Percentiles rank a stretch among this genome's conserved stretches.
These are phyloP conservation scores for Macrocentrus cingulum DNA, from an alignment of 1,140 invertebrate genomes.

Conservation along the genomic window DNA sequence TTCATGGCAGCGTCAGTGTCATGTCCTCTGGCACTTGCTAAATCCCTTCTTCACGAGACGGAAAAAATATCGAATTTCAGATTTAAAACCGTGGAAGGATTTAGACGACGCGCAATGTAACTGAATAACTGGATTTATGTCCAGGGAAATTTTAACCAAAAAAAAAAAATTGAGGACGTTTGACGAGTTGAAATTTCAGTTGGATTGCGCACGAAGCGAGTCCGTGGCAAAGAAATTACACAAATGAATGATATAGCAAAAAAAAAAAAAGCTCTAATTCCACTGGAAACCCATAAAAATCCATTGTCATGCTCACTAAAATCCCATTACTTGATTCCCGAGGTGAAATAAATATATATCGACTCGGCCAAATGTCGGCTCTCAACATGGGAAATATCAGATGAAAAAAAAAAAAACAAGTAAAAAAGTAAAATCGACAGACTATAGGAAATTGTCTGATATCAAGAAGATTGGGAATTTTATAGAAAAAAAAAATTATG, in stretches of 20 bases:
- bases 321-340: slow-evolving; percentile 6
- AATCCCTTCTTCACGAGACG: neutral
- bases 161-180: neutral
- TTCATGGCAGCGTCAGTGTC: slow-evolving; percentile 4
- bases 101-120: neutral
- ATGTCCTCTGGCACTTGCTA: neutral
- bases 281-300: neutral
- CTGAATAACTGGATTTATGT: slow-evolving; percentile 6
- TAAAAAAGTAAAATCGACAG: neutral
- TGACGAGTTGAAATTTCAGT: neutral
- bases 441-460: slow-evolving; percentile 7
- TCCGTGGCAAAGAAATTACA: too few relatives aligned
- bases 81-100: slow-evolving; percentile 11
- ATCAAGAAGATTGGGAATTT: slow-evolving; percentile 2
- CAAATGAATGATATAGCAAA: too few relatives aligned
- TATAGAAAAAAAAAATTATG: neutral
- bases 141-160: neutral
- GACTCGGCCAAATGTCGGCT: neutral
- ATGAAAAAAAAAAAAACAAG: neutral
- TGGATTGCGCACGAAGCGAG: too few relatives aligned
- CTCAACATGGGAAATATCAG: slow-evolving; percentile 6
- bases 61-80: slow-evolving; percentile 20
- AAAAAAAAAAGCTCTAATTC: neutral
- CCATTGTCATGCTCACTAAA: slow-evolving; percentile 2
- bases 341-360: slow-evolving; percentile 11